These are phyloP conservation scores for Psilopogon haemacephalus DNA, from an alignment of 2,113 vertebrate species.

Conservation along the genomic window DNA sequence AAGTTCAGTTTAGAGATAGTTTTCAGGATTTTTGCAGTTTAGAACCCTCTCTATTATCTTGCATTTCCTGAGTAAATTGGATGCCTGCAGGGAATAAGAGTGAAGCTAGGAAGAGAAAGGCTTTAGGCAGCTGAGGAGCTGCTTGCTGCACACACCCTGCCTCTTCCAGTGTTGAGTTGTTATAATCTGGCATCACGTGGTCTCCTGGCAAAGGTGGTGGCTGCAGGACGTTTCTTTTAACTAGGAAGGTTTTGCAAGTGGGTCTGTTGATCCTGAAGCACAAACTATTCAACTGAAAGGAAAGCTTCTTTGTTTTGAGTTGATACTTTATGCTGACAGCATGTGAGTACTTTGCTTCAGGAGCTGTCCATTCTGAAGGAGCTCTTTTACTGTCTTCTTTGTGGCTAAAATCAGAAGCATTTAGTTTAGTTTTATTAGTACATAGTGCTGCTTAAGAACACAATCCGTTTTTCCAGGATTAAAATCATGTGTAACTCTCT, in stretches of 20 bases:
- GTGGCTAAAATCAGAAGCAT: constrained; percentile 36
- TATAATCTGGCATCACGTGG: constrained; percentile 38
- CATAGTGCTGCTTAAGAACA: constrained; percentile 28
- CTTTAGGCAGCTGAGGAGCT: background rate
- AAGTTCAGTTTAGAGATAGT: background rate
- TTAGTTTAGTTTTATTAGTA: constrained; percentile 46
- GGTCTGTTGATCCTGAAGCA: constrained; percentile 40
- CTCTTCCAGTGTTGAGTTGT: background rate
- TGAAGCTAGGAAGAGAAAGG: background rate
- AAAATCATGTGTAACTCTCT: constrained; percentile 18
- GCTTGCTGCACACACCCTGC: background rate
- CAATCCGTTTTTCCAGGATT: constrained; percentile 59
- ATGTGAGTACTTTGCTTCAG: constrained; percentile 44
- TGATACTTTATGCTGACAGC: background rate
- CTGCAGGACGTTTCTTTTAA: background rate
- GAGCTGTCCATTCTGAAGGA: background rate
- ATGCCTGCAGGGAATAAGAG: background rate
- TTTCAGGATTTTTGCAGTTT: background rate
- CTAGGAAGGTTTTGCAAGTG: constrained; percentile 34
- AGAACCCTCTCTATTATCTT: background rate
- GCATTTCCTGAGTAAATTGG: background rate
- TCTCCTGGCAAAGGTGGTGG: constrained; percentile 16
- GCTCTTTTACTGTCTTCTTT: background rate
- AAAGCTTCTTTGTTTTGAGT: constrained; percentile 24
- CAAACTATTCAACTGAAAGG: constrained; percentile 34